Conservation (phyloP, 2,888 invertebrate species). For the Kuschelorhynchus macadamiae region DNA sequence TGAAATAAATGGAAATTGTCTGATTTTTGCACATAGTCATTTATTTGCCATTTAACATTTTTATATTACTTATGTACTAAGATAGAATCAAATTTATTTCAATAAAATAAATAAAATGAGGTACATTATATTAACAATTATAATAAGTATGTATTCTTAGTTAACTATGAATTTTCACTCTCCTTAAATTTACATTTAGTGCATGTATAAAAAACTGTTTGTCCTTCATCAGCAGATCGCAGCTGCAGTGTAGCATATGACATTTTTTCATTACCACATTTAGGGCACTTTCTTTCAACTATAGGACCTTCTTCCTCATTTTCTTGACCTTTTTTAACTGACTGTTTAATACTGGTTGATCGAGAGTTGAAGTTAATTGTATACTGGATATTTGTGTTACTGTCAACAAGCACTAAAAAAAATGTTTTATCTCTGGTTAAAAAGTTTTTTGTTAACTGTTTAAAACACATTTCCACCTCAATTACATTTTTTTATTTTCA, state of each 20-base stretch:
- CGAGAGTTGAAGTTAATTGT: constrained; percentile 80
- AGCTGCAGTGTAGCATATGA: constrained; percentile 95
- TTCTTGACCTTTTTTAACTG: constrained; percentile 59
- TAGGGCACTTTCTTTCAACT: constrained; percentile 85
- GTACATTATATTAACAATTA: too few species aligned
- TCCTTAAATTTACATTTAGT: constrained; percentile 89
- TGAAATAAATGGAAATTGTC: too few species aligned
- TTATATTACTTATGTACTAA: background rate
- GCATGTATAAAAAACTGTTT: constrained; percentile 98
- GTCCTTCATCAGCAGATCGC: constrained; percentile 98
- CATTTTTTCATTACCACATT: constrained; percentile 93
- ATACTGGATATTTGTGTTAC: constrained; percentile 76
- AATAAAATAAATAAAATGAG: too few species aligned
- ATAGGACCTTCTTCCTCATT: constrained; percentile 80
- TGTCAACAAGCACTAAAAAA: constrained; percentile 36
- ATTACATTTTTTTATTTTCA: too few species aligned
- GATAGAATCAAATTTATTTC: background rate
- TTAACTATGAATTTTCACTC: constrained; percentile 78
- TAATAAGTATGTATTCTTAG: background rate
- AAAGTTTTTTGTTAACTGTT: background rate
- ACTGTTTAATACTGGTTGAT: constrained; percentile 63
- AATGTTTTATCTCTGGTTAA: constrained; percentile 1
- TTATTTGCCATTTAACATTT: background rate
- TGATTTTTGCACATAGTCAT: background rate
- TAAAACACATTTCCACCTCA: too few species aligned